These are phyloP conservation scores for Ctenochaetus hawaiiensis DNA, from an alignment of 2,797 vertebrate species.

Conservation along the genomic window DNA sequence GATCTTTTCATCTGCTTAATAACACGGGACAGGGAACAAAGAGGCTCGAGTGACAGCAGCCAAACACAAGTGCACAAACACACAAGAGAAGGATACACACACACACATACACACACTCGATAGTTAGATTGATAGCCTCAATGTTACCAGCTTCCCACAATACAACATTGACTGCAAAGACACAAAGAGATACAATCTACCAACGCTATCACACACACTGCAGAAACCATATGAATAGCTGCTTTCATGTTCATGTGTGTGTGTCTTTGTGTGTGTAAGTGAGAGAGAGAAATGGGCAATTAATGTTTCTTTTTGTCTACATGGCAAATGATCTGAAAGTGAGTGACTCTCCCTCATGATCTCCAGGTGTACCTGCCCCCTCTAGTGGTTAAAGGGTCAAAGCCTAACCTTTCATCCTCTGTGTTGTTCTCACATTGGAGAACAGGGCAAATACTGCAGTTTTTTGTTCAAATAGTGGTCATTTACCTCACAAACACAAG, in stretches of 20 bases:
- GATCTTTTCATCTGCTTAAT: conserved; percentile 74
- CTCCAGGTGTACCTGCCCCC: conserved; percentile 56
- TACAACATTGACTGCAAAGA: conserved; percentile 7
- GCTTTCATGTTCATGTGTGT: not conserved
- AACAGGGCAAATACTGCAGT: not conserved
- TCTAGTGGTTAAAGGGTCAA: conserved; percentile 72
- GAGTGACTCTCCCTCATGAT: not conserved
- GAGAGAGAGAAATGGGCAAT: not conserved
- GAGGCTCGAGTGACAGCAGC: conserved; percentile 66
- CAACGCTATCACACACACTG: not conserved
- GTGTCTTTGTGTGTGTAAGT: not conserved
- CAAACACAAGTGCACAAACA: conserved; percentile 38
- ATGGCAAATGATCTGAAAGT: not conserved
- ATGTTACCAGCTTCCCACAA: not conserved
- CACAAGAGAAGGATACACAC: conserved; percentile 3
- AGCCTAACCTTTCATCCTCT: conserved; percentile 25
- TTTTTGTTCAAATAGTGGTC: not conserved
- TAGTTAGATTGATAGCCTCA: conserved; percentile 11
- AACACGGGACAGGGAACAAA: conserved; percentile 56
- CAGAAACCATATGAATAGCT: conserved; percentile 1
- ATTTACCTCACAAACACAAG: not conserved
- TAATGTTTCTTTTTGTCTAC: not conserved
- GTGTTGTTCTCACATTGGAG: not conserved
- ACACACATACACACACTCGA: not conserved
- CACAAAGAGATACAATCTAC: not conserved